Conservation (phyloP, 2,113 vertebrate species). For the Oreochromis aureus region DNA sequence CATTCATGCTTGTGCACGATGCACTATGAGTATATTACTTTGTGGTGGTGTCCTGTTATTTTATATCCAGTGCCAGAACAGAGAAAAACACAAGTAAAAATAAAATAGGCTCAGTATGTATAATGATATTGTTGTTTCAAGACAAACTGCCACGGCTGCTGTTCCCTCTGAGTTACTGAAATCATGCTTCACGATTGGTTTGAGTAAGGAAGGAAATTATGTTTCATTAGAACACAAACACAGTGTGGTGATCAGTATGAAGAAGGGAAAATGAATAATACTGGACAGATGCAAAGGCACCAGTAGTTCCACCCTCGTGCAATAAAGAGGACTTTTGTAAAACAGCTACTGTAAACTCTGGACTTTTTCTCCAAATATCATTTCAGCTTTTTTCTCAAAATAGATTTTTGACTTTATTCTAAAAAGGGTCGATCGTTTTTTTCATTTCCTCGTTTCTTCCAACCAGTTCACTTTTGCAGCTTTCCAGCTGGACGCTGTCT, state of each 20-base stretch:
- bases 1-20: background rate
- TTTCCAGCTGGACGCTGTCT: background rate
- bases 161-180: background rate
- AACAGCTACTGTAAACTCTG: background rate
- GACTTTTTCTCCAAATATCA: background rate
- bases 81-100: background rate
- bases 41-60: background rate
- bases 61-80: background rate
- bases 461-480: background rate
- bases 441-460: background rate
- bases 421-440: background rate
- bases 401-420: background rate
- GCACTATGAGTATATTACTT: background rate
- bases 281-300: background rate
- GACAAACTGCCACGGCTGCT: background rate
- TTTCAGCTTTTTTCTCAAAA: background rate
- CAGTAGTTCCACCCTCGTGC: background rate
- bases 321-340: background rate
- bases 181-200: background rate
- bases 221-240: background rate
- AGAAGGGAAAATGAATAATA: background rate
- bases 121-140: background rate
- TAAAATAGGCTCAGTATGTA: background rate
- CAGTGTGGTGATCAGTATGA: background rate
- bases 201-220: background rate